A percentile compares a stretch with the other conserved stretches of the same genome.
phyloP scores from a whole-genome alignment of 2,888 invertebrate genomes.

The Pterobdella sp. region DNA sequence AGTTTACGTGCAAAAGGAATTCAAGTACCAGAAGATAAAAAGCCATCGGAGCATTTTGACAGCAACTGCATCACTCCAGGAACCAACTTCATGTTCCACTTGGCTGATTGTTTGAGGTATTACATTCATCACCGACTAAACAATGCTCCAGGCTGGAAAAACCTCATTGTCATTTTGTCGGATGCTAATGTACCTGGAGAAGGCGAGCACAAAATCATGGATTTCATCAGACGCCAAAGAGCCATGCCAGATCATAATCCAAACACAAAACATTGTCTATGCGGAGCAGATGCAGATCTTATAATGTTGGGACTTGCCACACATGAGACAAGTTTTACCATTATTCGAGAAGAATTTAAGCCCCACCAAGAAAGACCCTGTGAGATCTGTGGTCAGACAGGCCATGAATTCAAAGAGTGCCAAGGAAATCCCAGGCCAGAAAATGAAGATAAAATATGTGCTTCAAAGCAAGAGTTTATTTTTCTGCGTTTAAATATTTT shows the following conservation, averaged over 20 bases:
- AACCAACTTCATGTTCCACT: conserved; percentile 90
- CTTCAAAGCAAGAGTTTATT: conserved; percentile 72
- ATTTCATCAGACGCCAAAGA: conserved; percentile 81
- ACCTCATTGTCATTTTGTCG: conserved; percentile 81
- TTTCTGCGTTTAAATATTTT: conserved; percentile 80
- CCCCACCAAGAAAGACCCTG: conserved; percentile 68
- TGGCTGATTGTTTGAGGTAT: conserved; percentile 68
- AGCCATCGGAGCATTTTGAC: conserved; percentile 88
- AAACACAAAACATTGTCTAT: conserved; percentile 91
- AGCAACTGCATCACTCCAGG: conserved; percentile 99
- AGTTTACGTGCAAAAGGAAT: conserved; percentile 47
- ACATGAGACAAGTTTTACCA: conserved; percentile 97
- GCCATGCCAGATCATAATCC: conserved; percentile 60
- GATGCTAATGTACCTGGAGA: conserved; percentile 78
- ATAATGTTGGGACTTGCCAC: conserved; percentile 91
- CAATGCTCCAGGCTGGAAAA: conserved; percentile 87
- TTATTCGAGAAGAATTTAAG: conserved; percentile 57
- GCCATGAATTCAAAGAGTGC: conserved; percentile 62
- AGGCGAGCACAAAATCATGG: conserved; percentile 98
- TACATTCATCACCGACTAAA: conserved; percentile 83
- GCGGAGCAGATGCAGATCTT: conserved; percentile 95
- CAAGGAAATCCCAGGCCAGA: conserved; percentile 55
- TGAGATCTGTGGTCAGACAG: conserved; percentile 74
- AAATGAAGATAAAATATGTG: conserved; percentile 47
- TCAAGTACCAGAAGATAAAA: conserved; percentile 61